A percentile compares a stretch with the other conserved stretches of the same genome.
These are phyloP conservation scores for Paramuricea clavata DNA, from an alignment of 92 coral and sea anemone species.

Conservation along the genomic window DNA sequence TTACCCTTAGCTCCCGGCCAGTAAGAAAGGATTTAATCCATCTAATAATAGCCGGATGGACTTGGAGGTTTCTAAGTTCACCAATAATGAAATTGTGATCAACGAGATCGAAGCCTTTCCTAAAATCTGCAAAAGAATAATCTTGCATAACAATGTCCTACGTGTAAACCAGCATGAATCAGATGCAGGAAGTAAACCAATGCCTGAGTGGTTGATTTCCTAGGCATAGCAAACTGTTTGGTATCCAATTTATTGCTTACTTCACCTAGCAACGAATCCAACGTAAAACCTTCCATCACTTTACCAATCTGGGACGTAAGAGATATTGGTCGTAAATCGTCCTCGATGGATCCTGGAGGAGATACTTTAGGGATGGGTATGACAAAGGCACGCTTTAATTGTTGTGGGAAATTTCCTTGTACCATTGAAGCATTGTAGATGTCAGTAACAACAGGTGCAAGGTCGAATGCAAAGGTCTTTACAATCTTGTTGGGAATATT, in stretches of 20 bases:
- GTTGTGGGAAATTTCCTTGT: constrained; percentile 44
- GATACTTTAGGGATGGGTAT: constrained; percentile 48
- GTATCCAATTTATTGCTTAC: constrained; percentile 35
- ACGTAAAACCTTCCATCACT: constrained; percentile 55
- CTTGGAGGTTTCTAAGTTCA: too few species aligned
- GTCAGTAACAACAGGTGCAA: not conserved
- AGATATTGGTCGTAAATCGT: constrained; percentile 54
- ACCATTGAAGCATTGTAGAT: not conserved
- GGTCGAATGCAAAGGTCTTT: not conserved
- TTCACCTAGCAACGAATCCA: constrained; percentile 12
- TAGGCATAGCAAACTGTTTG: constrained; percentile 67
- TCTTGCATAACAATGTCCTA: constrained; percentile 48
- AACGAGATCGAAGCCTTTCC: constrained; percentile 68
- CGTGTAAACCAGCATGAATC: constrained; percentile 51
- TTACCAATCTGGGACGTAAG: constrained; percentile 55
- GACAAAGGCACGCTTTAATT: constrained; percentile 48
- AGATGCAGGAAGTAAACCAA: constrained; percentile 58
- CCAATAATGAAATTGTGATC: too few species aligned
- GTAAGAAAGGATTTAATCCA: too few species aligned
- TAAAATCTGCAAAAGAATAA: constrained; percentile 67
- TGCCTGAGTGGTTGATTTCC: too few species aligned
- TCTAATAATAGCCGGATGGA: too few species aligned
- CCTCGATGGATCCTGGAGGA: constrained; percentile 47
- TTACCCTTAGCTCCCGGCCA: too few species aligned
- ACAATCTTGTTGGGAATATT: constrained; percentile 3